Percentiles rank a stretch among this genome's conserved stretches.
Evolutionary conservation across 2,113 vertebrate species (phyloP).

Genomic region (Eonycteris spelaea): DNA sequence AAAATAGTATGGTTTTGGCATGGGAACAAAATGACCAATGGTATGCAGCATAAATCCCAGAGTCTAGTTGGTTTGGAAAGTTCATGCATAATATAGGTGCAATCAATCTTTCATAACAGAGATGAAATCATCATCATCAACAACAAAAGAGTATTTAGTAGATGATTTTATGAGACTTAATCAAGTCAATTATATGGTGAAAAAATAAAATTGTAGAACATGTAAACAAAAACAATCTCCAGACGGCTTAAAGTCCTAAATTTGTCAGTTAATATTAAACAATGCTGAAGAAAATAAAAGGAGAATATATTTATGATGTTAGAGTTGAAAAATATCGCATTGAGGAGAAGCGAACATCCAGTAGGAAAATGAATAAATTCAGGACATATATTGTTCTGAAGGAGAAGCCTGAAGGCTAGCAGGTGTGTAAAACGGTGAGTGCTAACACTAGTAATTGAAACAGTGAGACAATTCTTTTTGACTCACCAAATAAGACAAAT

Average conservation of each 20-base stretch:
- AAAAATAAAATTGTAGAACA: not conserved
- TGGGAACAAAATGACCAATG: not conserved
- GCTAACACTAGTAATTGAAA: not conserved
- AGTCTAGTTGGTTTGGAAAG: not conserved
- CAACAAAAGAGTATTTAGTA: not conserved
- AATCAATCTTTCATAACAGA: not conserved
- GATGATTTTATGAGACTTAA: not conserved
- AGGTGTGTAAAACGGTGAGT: too few relatives aligned
- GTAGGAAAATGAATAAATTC: not conserved
- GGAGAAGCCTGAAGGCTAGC: not conserved
- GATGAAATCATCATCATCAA: not conserved
- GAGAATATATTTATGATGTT: not conserved
- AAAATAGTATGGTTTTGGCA: not conserved
- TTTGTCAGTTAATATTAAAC: not conserved
- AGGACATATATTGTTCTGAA: not conserved
- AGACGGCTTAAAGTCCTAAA: not conserved
- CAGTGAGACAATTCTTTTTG: not conserved
- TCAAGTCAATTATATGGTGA: not conserved
- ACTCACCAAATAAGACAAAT: not conserved
- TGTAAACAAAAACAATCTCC: not conserved
- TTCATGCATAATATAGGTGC: not conserved
- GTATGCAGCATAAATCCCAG: not conserved
- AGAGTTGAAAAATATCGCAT: not conserved
- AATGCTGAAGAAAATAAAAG: not conserved
- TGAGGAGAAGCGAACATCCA: not conserved